Percentiles rank a stretch among this genome's conserved stretches.
Conservation (phyloP, 2,113 vertebrate genomes). For the Saguinus midas region DNA sequence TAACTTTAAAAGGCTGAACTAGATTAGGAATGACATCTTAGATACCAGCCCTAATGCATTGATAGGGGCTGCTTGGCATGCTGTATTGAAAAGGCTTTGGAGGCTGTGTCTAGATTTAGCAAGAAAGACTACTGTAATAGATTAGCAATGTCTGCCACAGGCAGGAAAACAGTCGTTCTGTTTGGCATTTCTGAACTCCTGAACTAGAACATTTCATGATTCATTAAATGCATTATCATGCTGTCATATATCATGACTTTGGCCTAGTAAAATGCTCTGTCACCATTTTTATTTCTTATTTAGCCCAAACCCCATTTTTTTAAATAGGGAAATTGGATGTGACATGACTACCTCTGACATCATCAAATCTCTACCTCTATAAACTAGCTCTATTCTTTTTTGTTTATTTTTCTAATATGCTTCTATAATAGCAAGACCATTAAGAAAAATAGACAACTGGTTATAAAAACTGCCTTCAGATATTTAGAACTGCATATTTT, state of each 20-base stretch:
- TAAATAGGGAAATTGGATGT: background rate
- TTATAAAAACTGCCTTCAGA: conserved; percentile 1
- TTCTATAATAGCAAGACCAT: background rate
- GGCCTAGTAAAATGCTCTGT: background rate
- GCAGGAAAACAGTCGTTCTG: background rate
- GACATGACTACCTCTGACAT: background rate
- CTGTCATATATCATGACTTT: background rate
- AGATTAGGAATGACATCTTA: background rate
- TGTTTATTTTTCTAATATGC: conserved; percentile 26
- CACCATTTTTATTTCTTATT: background rate
- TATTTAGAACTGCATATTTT: conserved; percentile 33
- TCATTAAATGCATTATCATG: conserved; percentile 24
- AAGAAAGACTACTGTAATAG: background rate
- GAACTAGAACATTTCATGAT: conserved; percentile 6
- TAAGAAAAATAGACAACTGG: conserved; percentile 3
- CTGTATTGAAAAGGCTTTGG: background rate
- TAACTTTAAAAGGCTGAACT: background rate
- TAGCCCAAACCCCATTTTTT: background rate
- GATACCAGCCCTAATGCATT: background rate
- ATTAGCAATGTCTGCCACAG: background rate
- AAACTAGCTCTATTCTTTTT: background rate
- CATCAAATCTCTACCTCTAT: background rate
- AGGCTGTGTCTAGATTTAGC: background rate
- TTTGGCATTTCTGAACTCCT: conserved; percentile 5
- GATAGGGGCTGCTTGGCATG: background rate